Base-by-base conservation (phyloP, 2,113 vertebrate genomes). In the Hylia prasina region DNA sequence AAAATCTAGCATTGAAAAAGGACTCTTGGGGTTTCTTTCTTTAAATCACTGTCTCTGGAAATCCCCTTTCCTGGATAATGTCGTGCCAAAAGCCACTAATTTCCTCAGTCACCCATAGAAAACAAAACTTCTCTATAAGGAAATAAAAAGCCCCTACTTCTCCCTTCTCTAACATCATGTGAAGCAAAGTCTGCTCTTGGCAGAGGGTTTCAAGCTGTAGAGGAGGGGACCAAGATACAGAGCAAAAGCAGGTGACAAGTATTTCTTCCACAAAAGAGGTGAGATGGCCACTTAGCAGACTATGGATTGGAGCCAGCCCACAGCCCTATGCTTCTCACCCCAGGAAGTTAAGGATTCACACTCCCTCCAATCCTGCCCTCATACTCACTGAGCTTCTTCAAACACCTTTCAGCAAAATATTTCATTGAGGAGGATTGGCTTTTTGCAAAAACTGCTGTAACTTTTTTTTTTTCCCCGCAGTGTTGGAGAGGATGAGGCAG, bases 401-500 rank as follows among this genome's bases (percentile, higher is more conserved):
- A 91, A 70, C 18, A n/a, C 5, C 60, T 81, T 63, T 65, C 37
- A 81, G 35, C 37, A 66, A 77, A 61, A 31, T 37, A n/a, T 47
- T 58, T 33, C 4, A 14, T n/a, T 3, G 6, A 87, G 47, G 42
- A 73, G 22, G 56, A 37, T 4, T 2, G 2, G 1, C 12, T 64
- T 90, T 85, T 75, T 40, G 10, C 30, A 58, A 71, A 64, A 83
- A 15, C 1, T 5, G 15, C 4, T 30, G 27, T 28, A 53, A 47
- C 3, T 12, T 56, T 16, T 24, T 39, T 39, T 22, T 20, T 5
- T 0, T 0, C 7, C 20, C n/a, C n/a, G n/a, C n/a, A n/a, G n/a
- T n/a, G n/a, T n/a, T n/a, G n/a, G n/a, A n/a, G n/a, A n/a, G n/a
- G n/a, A n/a, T n/a, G n/a, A n/a, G n/a, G n/a, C n/a, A n/a, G n/a